These are phyloP conservation scores for Rosalia funebris DNA, from an alignment of 2,888 invertebrate genomes.

Conservation along the genomic window DNA sequence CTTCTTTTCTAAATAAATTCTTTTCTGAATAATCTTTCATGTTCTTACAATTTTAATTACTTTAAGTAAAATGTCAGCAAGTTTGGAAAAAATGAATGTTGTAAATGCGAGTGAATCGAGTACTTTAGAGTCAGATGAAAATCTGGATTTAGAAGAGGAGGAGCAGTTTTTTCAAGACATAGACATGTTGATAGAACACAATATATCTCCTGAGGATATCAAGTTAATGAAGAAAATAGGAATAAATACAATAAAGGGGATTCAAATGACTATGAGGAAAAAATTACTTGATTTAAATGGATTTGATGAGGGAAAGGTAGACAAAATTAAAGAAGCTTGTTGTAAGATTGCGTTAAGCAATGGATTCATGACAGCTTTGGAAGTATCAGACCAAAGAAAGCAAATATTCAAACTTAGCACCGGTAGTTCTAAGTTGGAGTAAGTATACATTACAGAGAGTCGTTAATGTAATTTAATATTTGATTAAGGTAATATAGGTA, in stretches of 20 bases:
- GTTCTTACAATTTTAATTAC: no score
- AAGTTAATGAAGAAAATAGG: conserved; percentile 80
- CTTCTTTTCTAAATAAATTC: no score
- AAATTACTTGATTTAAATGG: conserved; percentile 79
- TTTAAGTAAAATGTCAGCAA: conserved; percentile 20
- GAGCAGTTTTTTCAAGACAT: conserved; percentile 81
- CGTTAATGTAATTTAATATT: no score
- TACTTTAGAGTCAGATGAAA: conserved; percentile 38
- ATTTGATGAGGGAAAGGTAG: conserved; percentile 76
- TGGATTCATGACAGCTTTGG: conserved; percentile 79
- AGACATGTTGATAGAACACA: conserved; percentile 71
- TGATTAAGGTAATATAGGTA: no score
- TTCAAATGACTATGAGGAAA: conserved; percentile 82
- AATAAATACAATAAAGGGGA: conserved; percentile 83
- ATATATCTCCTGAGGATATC: conserved; percentile 78
- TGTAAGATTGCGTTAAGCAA: conserved; percentile 70
- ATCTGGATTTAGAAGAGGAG: conserved; percentile 69
- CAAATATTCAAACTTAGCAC: conserved; percentile 77
- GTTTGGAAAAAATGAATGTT: conserved; percentile 33
- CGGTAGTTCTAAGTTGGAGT: conserved; percentile 78
- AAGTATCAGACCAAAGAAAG: conserved; percentile 78
- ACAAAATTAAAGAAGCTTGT: conserved; percentile 82
- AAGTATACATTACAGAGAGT: conserved; percentile 59
- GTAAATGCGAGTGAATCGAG: conserved; percentile 32
- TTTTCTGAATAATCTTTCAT: no score